These are phyloP conservation scores for Troilus luridus DNA, from an alignment of 2,888 invertebrate species.

Conservation along the genomic window DNA sequence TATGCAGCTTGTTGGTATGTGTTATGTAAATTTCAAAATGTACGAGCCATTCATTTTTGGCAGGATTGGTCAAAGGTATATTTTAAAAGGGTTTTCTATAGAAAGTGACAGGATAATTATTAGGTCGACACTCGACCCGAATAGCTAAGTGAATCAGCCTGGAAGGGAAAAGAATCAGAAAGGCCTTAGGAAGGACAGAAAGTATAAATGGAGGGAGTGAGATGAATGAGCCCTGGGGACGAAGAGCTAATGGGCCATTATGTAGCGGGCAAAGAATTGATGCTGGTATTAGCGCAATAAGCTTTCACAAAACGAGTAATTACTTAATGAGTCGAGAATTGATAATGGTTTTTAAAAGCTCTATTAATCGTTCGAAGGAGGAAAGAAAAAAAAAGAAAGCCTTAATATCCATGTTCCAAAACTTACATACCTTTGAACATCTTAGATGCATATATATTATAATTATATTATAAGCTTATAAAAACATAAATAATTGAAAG, in stretches of 20 bases:
- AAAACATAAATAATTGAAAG: too few species aligned
- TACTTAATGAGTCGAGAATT: conserved; percentile 32
- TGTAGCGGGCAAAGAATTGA: conserved; percentile 20
- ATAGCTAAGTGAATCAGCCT: background rate
- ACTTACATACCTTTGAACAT: too few species aligned
- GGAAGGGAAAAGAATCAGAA: conserved; percentile 15
- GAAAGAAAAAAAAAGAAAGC: background rate
- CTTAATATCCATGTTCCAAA: background rate
- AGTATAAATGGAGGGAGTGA: conserved; percentile 25
- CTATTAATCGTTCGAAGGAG: background rate
- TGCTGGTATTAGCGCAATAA: conserved; percentile 30
- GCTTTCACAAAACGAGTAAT: conserved; percentile 40
- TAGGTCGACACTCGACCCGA: background rate
- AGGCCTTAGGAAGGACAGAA: conserved; percentile 22
- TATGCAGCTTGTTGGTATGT: too few species aligned
- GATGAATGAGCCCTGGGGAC: background rate
- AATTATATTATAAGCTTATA: too few species aligned
- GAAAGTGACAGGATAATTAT: background rate
- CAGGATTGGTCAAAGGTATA: too few species aligned
- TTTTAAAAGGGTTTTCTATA: background rate
- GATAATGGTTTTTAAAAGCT: conserved; percentile 10
- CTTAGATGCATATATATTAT: too few species aligned
- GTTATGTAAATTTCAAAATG: too few species aligned
- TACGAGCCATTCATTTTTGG: too few species aligned
- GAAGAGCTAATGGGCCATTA: conserved; percentile 15